These are phyloP conservation scores for Temnothorax ravouxi DNA, from an alignment of 2,888 invertebrate species.

Conservation along the genomic window DNA sequence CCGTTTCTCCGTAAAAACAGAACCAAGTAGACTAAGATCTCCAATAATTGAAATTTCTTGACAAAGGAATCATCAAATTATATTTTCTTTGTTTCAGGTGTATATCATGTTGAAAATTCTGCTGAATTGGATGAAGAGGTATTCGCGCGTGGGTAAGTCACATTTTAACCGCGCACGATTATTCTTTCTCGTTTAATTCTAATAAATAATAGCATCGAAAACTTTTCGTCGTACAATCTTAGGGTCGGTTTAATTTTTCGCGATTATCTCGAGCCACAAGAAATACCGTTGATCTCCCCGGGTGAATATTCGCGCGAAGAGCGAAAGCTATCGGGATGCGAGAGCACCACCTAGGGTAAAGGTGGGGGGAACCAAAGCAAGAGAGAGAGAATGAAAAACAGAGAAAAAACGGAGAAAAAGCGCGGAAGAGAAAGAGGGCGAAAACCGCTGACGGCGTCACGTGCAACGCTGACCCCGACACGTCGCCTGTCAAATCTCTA, in stretches of 20 bases:
- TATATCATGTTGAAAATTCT: neutral
- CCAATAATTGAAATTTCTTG: neutral
- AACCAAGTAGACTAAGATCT: neutral
- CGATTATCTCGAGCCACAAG: neutral
- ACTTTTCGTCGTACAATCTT: neutral
- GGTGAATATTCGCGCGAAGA: slow-evolving; percentile 44
- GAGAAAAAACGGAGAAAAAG: slow-evolving; percentile 38
- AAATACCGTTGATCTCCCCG: slow-evolving; percentile 34
- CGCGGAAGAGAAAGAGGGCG: slow-evolving; percentile 63
- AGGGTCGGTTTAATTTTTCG: slow-evolving; percentile 22
- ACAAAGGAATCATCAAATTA: neutral
- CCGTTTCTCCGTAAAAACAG: neutral
- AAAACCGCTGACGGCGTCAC: slow-evolving; percentile 82
- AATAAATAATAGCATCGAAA: neutral
- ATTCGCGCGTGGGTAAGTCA: neutral
- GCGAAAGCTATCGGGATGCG: slow-evolving; percentile 40
- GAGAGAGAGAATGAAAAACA: slow-evolving; percentile 41
- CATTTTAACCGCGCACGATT: neutral
- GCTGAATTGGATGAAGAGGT: neutral
- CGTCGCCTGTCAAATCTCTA: slow-evolving; percentile 80
- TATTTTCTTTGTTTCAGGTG: neutral
- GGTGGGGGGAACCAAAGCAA: neutral
- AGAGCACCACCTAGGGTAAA: neutral
- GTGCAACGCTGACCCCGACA: slow-evolving; percentile 80
- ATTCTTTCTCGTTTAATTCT: slow-evolving; percentile 14